Conservation (phyloP, 92 coral and sea anemone species). For the Porites lobata region DNA sequence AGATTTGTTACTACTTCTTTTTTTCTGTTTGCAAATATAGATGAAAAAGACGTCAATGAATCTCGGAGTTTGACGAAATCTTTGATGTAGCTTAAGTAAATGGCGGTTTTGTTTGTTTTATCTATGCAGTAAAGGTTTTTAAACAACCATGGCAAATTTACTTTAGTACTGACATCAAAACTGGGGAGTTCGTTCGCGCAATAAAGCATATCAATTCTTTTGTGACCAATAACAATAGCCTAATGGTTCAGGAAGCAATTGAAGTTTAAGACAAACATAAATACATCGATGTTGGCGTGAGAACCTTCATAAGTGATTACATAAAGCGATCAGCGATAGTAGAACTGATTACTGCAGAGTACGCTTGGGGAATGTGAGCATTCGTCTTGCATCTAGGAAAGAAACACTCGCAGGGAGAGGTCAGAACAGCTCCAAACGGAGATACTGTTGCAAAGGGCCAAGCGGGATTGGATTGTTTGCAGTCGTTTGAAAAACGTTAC, state of each 20-base stretch:
- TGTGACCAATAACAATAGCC: slow-evolving; percentile 34
- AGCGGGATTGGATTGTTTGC: no score
- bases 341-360: neutral
- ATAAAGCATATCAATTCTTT: slow-evolving; percentile 34
- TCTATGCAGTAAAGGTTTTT: slow-evolving; percentile 3
- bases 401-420: no score
- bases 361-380: no score
- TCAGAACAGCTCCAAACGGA: no score
- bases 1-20: no score
- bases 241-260: slow-evolving; percentile 20
- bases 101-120: slow-evolving; percentile 22
- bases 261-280: slow-evolving; percentile 44
- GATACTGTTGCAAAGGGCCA: no score
- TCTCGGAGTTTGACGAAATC: neutral
- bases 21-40: no score
- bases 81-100: neutral
- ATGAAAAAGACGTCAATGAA: no score
- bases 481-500: no score
- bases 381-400: no score
- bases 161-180: neutral
- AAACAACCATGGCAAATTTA: slow-evolving; percentile 22
- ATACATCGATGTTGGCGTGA: slow-evolving; percentile 46
- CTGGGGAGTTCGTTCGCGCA: slow-evolving; percentile 1
- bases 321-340: neutral
- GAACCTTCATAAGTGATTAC: slow-evolving; percentile 7